These are phyloP conservation scores for Trachelus tabidus DNA, from an alignment of 2,888 invertebrate genomes.

Conservation along the genomic window DNA sequence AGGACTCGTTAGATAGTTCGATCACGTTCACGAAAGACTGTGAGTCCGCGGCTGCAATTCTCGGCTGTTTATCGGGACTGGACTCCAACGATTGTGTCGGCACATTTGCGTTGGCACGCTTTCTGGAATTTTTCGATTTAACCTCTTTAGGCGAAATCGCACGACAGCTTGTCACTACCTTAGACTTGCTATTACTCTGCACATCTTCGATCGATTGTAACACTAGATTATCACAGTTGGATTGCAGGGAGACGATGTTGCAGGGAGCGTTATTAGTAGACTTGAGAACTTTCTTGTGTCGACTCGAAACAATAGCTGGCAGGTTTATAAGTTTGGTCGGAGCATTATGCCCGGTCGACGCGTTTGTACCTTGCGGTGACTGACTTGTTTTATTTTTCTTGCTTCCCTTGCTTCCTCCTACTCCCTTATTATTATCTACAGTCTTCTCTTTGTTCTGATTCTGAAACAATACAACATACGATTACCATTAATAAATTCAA, in stretches of 20 bases:
- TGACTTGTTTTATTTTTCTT: constrained; percentile 56
- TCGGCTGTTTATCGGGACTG: constrained; percentile 61
- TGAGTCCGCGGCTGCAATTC: constrained; percentile 35
- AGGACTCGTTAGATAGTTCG: constrained; percentile 26
- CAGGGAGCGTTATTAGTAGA: constrained; percentile 36
- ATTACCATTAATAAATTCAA: too few species aligned
- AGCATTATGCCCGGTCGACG: constrained; percentile 32
- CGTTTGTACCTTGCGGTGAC: constrained; percentile 52
- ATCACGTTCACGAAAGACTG: not conserved
- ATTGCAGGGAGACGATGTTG: constrained; percentile 53
- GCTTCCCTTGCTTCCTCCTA: constrained; percentile 42
- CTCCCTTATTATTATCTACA: constrained; percentile 43
- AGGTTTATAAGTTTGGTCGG: constrained; percentile 35
- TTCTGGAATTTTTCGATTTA: constrained; percentile 52
- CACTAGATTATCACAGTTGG: constrained; percentile 63
- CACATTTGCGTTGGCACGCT: constrained; percentile 51
- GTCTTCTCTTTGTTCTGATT: constrained; percentile 56
- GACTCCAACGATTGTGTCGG: constrained; percentile 44
- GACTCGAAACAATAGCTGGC: constrained; percentile 35
- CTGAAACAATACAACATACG: constrained; percentile 24
- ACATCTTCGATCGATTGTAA: constrained; percentile 51
- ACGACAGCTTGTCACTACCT: constrained; percentile 40
- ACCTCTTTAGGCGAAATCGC: constrained; percentile 36
- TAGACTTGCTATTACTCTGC: constrained; percentile 45
- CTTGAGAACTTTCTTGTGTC: constrained; percentile 51